Conservation (phyloP, 2,113 vertebrate species). For the Aptenodytes forsteri region DNA sequence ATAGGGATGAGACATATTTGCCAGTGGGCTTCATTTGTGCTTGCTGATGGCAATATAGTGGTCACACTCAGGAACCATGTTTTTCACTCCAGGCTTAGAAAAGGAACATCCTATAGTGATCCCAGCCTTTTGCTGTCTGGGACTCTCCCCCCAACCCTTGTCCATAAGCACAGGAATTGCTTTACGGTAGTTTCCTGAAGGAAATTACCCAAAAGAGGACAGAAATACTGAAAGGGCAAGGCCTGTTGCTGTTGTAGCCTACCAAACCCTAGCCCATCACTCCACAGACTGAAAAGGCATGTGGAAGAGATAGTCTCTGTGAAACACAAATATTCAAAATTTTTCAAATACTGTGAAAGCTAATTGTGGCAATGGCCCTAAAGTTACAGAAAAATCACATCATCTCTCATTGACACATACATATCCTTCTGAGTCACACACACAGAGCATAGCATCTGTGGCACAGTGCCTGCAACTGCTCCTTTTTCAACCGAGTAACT, state of each 20-base stretch:
- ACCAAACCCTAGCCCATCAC: background rate
- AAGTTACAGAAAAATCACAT: background rate
- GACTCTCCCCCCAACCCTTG: background rate
- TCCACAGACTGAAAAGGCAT: rapidly evolving
- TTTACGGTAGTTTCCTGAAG: background rate
- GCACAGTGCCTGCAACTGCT: background rate
- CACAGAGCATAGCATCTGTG: background rate
- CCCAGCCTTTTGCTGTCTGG: background rate
- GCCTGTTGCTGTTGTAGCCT: background rate
- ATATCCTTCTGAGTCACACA: background rate
- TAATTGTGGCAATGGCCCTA: background rate
- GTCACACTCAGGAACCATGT: background rate
- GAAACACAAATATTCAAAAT: background rate
- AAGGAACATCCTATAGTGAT: background rate
- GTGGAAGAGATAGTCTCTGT: background rate
- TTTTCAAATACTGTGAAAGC: background rate
- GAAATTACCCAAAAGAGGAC: background rate
- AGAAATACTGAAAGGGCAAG: background rate
- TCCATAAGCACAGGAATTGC: background rate
- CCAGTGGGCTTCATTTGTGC: background rate
- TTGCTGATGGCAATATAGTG: background rate
- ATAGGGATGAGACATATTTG: background rate
- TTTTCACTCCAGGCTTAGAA: background rate
- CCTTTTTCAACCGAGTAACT: background rate
- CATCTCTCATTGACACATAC: rapidly evolving